phyloP scores from a whole-genome alignment of 2,797 vertebrate genomes.

The Cetoscarus ocellatus region DNA sequence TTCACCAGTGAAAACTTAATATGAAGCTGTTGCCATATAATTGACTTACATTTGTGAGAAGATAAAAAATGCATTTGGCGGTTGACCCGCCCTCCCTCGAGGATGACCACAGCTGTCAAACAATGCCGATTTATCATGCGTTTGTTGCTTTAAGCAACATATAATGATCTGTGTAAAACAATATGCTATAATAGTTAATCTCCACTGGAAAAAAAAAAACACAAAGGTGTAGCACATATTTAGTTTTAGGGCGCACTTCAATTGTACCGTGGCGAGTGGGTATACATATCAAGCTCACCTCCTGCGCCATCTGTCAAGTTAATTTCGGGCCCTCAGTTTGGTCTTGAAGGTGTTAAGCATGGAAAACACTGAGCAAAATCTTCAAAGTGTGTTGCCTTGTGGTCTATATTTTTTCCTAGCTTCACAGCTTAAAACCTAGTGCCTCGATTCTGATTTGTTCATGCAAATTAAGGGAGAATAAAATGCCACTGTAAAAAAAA shows the following conservation, averaged over 20 bases:
- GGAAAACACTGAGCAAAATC: background rate
- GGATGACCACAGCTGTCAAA: background rate
- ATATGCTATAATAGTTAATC: background rate
- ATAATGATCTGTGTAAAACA: too few relatives aligned
- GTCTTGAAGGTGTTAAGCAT: conserved; percentile 20
- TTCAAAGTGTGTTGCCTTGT: background rate
- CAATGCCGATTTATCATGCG: fast-evolving
- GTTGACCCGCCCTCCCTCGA: background rate
- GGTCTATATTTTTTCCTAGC: background rate
- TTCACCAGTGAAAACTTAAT: too few relatives aligned
- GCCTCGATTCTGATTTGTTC: fast-evolving
- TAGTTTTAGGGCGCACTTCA: background rate
- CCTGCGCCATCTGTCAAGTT: fast-evolving
- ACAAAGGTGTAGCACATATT: background rate
- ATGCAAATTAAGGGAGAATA: background rate
- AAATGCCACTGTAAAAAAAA: background rate
- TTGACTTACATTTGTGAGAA: too few relatives aligned
- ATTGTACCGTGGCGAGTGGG: conserved; percentile 5
- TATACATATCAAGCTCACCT: conserved; percentile 35
- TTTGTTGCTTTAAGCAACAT: background rate
- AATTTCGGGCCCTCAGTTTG: fast-evolving
- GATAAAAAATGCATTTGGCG: background rate
- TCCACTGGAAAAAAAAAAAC: fast-evolving
- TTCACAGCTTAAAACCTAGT: fast-evolving
- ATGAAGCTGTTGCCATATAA: too few relatives aligned